phyloP scores from a whole-genome alignment of 2,113 vertebrate genomes.

The Lethenteron reissneri region DNA sequence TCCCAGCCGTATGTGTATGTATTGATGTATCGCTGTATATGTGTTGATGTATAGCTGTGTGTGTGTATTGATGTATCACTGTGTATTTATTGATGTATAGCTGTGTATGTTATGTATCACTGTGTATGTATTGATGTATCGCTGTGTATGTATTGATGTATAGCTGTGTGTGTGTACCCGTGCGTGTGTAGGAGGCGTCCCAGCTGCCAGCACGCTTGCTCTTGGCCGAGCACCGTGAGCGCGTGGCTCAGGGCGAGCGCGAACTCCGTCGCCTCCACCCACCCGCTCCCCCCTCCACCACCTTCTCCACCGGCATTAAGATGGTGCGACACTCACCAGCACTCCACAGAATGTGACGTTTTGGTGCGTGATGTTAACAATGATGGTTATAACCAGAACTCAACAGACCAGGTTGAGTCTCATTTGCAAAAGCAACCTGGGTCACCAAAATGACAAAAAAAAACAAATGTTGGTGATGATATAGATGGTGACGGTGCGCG shows the following conservation, averaged over 20 bases:
- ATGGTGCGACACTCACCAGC: conserved; percentile 38
- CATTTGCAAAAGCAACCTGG: too few species aligned
- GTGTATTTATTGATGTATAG: neutral
- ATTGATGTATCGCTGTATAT: neutral
- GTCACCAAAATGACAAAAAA: too few species aligned
- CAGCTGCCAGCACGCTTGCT: conserved; percentile 64
- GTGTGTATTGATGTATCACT: neutral
- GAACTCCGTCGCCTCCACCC: conserved; percentile 63
- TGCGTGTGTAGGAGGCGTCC: conserved; percentile 48
- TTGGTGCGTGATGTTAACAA: too few species aligned
- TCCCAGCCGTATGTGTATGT: neutral
- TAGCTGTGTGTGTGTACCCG: conserved; percentile 10
- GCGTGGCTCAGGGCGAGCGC: conserved; percentile 56
- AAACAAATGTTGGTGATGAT: too few species aligned
- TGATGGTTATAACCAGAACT: too few species aligned
- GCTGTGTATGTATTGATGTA: neutral
- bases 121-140: neutral
- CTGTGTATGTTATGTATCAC: too few species aligned
- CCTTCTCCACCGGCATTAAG: conserved; percentile 86
- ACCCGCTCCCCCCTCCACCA: conserved; percentile 41
- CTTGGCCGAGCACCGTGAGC: conserved; percentile 77
- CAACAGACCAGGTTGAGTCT: too few species aligned
- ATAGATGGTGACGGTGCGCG: too few species aligned
- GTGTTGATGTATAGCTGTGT: neutral
- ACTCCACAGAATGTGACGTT: too few species aligned